Conservation (phyloP, 2,113 vertebrate species). For the Bombycilla garrulus region DNA sequence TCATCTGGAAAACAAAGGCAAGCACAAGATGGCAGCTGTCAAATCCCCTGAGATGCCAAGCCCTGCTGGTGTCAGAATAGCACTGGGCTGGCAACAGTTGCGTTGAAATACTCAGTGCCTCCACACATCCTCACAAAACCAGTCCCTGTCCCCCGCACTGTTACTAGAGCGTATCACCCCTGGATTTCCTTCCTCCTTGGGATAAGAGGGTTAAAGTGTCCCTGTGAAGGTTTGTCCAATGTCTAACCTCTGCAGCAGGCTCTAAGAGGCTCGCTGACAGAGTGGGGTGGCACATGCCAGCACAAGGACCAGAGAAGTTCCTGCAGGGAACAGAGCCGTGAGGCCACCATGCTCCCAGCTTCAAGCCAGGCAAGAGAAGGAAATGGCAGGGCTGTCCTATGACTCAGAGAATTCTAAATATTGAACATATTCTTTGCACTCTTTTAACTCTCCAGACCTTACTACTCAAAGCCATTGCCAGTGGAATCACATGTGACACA, state of each 20-base stretch:
- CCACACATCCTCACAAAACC: neutral
- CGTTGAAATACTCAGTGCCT: neutral
- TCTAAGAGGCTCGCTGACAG: fast-evolving
- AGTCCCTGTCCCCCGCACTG: neutral
- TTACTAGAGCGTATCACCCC: neutral
- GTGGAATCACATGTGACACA: fast-evolving
- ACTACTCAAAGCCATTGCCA: neutral
- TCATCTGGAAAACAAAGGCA: conserved; percentile 68
- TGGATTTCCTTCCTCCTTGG: neutral
- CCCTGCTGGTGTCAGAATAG: neutral
- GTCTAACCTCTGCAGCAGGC: neutral
- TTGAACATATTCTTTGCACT: neutral
- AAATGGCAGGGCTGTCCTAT: neutral
- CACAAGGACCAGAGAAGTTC: neutral
- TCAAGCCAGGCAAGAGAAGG: fast-evolving
- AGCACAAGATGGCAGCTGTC: neutral
- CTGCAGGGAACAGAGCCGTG: neutral
- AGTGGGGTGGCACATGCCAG: neutral
- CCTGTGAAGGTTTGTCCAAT: neutral
- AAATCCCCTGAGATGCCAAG: neutral
- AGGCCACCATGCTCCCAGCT: neutral
- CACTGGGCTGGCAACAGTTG: neutral
- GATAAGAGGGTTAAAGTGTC: neutral
- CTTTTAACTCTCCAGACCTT: neutral
- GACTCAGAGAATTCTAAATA: neutral